Percentiles rank a stretch among this genome's conserved stretches.
phyloP scores from a whole-genome alignment of 2,113 vertebrate species.

The Oryzias curvinotus region DNA sequence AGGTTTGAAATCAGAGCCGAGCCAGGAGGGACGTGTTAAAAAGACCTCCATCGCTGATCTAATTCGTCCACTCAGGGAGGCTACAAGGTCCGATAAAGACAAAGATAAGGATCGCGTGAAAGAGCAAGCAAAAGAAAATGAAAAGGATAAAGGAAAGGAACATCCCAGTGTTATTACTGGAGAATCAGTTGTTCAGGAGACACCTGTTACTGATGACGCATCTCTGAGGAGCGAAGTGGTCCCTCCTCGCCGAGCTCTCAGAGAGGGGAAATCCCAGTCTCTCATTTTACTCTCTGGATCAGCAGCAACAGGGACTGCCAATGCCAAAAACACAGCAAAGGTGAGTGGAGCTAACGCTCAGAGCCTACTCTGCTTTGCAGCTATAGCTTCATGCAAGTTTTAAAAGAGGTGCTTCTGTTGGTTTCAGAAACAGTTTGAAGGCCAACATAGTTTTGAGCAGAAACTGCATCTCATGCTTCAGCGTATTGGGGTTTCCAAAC shows the following conservation, averaged over 20 bases:
- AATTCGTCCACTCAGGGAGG: conserved; percentile 82
- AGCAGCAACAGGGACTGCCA: conserved; percentile 72
- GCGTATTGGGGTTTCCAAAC: conserved; percentile 86
- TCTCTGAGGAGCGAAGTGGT: conserved; percentile 68
- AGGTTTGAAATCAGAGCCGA: conserved; percentile 78
- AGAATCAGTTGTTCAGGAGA: conserved; percentile 57
- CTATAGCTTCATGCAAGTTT: neutral
- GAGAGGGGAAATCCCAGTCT: conserved; percentile 91
- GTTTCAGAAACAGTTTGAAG: conserved; percentile 83
- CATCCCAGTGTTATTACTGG: conserved; percentile 34
- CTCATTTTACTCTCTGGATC: conserved; percentile 88
- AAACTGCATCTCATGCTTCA: conserved; percentile 90
- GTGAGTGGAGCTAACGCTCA: conserved; percentile 58
- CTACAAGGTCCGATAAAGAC: conserved; percentile 73
- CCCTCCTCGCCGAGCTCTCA: conserved; percentile 77
- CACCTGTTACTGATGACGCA: conserved; percentile 46
- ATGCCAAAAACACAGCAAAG: conserved; percentile 77
- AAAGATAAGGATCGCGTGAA: conserved; percentile 68
- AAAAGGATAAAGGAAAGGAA: conserved; percentile 65
- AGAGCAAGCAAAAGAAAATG: conserved; percentile 70
- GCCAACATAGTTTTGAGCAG: conserved; percentile 88
- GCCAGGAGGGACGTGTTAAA: conserved; percentile 82
- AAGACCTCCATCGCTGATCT: conserved; percentile 86
- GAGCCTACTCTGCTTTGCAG: neutral
- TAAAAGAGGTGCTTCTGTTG: conserved; percentile 5